phyloP scores from a whole-genome alignment of 2,888 invertebrate genomes.

The Ptychoptera contaminata region DNA sequence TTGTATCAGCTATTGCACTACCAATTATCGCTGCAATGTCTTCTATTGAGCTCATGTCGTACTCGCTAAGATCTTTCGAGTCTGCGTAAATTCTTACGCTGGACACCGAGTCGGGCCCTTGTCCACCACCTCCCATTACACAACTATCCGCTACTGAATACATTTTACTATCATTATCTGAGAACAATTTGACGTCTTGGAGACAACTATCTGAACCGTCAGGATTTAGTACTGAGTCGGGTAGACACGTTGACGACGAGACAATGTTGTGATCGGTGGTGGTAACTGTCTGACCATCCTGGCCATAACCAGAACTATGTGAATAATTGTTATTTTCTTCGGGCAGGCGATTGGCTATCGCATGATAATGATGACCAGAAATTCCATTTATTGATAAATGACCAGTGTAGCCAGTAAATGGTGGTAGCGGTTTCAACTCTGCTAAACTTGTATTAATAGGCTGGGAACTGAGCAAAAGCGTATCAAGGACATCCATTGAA shows the following conservation, averaged over 20 bases:
- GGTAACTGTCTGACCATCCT: conserved; percentile 9
- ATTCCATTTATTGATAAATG: conserved; percentile 78
- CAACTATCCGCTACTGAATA: conserved; percentile 35
- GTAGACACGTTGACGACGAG: conserved; percentile 54
- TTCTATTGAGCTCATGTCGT: conserved; percentile 59
- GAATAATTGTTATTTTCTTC: conserved; percentile 59
- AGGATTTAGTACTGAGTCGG: conserved; percentile 39
- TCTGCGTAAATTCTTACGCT: conserved; percentile 29
- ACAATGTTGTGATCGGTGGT: conserved; percentile 54
- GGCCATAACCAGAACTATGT: conserved; percentile 38
- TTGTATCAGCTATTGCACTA: conserved; percentile 77
- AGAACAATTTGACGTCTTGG: conserved; percentile 44
- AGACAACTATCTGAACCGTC: conserved; percentile 32
- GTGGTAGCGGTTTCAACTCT: conserved; percentile 72
- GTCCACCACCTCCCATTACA: conserved; percentile 29
- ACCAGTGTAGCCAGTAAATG: conserved; percentile 73
- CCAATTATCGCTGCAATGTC: conserved; percentile 78
- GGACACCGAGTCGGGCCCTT: conserved; percentile 44
- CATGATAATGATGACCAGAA: conserved; percentile 74
- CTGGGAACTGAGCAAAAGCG: conserved; percentile 37
- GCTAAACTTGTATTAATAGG: conserved; percentile 45
- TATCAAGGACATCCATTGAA: conserved; percentile 55
- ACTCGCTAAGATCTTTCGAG: conserved; percentile 28
- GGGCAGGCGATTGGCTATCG: conserved; percentile 60
- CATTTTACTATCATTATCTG: conserved; percentile 37